Evolutionary conservation across 92 coral and sea anemone genomes (phyloP).

Genomic region (Scolanthus callimorphus): DNA sequence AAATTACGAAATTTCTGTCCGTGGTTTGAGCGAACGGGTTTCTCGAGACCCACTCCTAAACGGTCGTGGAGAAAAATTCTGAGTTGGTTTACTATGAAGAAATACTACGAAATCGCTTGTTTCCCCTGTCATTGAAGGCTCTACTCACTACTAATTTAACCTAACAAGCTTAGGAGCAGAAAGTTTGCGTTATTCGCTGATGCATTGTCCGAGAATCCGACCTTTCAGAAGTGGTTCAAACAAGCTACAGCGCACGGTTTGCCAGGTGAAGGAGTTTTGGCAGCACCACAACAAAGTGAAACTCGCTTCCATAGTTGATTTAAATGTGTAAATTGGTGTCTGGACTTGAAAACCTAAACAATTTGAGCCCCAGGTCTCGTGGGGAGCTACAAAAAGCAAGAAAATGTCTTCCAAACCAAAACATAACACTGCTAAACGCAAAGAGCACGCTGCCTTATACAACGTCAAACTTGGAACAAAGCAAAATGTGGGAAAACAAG

Average conservation of each 20-base stretch:
- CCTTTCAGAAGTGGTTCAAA: constrained; percentile 19
- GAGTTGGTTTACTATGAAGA: neutral
- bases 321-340: constrained; percentile 99
- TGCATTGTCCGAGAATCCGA: constrained; percentile 8
- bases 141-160: neutral
- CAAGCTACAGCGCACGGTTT: constrained; percentile 18
- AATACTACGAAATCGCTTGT: too few species aligned
- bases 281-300: constrained; percentile 57
- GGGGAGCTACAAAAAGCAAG: constrained; percentile 45
- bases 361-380: constrained; percentile 57
- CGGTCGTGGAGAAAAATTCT: constrained; percentile 8
- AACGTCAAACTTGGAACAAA: constrained; percentile 90
- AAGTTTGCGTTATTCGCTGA: neutral
- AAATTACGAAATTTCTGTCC: constrained; percentile 46
- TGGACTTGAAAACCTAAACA: constrained; percentile 92
- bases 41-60: constrained; percentile 48
- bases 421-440: constrained; percentile 54
- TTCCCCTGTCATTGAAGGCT: neutral
- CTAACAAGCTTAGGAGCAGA: constrained; percentile 4
- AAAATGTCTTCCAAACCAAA: constrained; percentile 42
- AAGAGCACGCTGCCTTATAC: constrained; percentile 40
- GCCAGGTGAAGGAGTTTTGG: constrained; percentile 43
- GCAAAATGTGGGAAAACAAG: constrained; percentile 81
- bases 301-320: constrained; percentile 83
- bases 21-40: constrained; percentile 22